A percentile compares a stretch with the other conserved stretches of the same genome.
Evolutionary conservation across 1,140 invertebrate species (phyloP).

Genomic region (Trichonephila clavata): DNA sequence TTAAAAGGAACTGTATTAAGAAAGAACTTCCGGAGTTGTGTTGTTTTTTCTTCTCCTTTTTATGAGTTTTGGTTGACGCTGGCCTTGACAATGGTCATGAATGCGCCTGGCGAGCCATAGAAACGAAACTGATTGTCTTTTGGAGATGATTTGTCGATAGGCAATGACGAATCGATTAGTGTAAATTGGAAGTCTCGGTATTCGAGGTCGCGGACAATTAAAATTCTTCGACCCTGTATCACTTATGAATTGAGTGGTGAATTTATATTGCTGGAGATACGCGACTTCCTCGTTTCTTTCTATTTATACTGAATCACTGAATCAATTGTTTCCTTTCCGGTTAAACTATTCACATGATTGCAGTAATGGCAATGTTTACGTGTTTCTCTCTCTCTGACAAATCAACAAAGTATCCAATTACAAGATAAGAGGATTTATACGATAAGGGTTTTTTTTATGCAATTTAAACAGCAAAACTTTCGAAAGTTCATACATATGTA

Average conservation of each 20-base stretch:
- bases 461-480: too few species aligned
- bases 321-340: not conserved
- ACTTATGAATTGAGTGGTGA: not conserved
- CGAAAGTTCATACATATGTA: too few species aligned
- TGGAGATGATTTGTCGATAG: not conserved
- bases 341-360: not conserved
- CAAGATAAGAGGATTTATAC: too few species aligned
- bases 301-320: not conserved
- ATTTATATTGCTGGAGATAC: not conserved
- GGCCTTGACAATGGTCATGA: constrained; percentile 33
- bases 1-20: constrained; percentile 42
- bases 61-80: not conserved
- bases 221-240: not conserved
- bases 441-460: too few species aligned
- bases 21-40: constrained; percentile 42
- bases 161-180: constrained; percentile 27
- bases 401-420: too few species aligned
- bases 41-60: not conserved
- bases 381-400: too few species aligned
- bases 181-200: not conserved
- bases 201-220: not conserved
- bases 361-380: too few species aligned
- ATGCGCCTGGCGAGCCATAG: not conserved
- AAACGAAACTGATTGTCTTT: not conserved
- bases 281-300: not conserved